Evolutionary conservation across 2,797 vertebrate species (phyloP).

Genomic region (Cirrhinus mrigala): DNA sequence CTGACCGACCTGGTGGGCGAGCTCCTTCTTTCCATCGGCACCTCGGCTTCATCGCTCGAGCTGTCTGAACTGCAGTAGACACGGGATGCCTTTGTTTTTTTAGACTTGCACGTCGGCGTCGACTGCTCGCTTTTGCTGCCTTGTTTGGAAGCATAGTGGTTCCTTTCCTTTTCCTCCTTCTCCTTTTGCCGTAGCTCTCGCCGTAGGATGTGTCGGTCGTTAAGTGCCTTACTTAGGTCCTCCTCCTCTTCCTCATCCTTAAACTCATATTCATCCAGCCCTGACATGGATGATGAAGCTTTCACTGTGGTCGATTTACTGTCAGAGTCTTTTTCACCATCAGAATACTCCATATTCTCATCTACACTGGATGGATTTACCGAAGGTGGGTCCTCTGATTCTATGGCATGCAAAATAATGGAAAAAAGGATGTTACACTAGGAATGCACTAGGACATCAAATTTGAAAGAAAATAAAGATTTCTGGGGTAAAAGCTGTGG

Average conservation of each 20-base stretch:
- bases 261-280: slow-evolving; percentile 97
- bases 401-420: slow-evolving; percentile 71
- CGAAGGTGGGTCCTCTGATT: slow-evolving; percentile 94
- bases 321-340: slow-evolving; percentile 91
- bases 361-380: slow-evolving; percentile 96
- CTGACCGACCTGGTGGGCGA: slow-evolving; percentile 84
- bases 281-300: slow-evolving; percentile 82
- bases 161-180: slow-evolving; percentile 87
- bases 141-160: slow-evolving; percentile 85
- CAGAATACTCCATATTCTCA: slow-evolving; percentile 91
- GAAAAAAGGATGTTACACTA: neutral
- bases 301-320: slow-evolving; percentile 84
- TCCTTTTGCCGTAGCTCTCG: slow-evolving; percentile 90
- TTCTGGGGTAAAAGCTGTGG: neutral
- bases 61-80: slow-evolving; percentile 94
- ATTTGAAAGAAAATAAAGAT: neutral
- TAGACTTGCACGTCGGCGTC: slow-evolving; percentile 84
- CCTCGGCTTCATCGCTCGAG: slow-evolving; percentile 94
- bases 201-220: slow-evolving; percentile 92
- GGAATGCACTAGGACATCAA: neutral
- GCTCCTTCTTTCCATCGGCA: slow-evolving; percentile 85
- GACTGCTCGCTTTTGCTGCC: slow-evolving; percentile 84
- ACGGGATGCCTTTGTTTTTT: slow-evolving; percentile 89
- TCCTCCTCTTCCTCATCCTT: slow-evolving; percentile 93
- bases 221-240: slow-evolving; percentile 91